Conservation (phyloP, 2,797 vertebrate species). For the Falco peregrinus region DNA sequence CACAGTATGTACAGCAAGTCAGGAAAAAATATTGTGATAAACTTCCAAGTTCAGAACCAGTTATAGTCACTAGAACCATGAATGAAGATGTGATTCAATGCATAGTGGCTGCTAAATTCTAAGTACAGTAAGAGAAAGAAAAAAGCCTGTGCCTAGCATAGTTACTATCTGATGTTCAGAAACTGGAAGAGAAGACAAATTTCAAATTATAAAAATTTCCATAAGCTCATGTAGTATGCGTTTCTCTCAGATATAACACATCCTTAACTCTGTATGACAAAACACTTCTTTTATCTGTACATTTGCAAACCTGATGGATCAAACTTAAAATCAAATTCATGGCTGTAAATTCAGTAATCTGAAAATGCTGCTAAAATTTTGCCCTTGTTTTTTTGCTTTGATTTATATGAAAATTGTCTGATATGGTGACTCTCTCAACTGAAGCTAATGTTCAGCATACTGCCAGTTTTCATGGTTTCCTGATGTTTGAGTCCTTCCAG, state of each 20-base stretch:
- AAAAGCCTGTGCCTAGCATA: neutral
- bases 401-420: neutral
- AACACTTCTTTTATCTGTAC: neutral
- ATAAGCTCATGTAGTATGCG: neutral
- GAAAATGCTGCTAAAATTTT: neutral
- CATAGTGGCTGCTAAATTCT: neutral
- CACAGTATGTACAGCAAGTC: accelerated
- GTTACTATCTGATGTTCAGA: neutral
- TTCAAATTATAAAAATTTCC: neutral
- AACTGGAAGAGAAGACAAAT: neutral
- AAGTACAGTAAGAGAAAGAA: neutral
- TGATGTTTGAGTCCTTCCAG: neutral
- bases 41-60: neutral
- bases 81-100: neutral
- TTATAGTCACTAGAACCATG: neutral
- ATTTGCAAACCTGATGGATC: neutral
- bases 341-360: neutral
- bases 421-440: neutral
- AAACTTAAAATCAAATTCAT: neutral
- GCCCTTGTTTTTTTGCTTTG: neutral
- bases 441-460: neutral
- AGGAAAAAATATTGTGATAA: neutral
- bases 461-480: neutral
- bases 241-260: neutral
- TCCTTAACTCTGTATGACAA: neutral